Evolutionary conservation across 2,113 vertebrate genomes (phyloP), one percentile per base, ranked within the genome.

Genomic region (Willisornis vidua): DNA sequence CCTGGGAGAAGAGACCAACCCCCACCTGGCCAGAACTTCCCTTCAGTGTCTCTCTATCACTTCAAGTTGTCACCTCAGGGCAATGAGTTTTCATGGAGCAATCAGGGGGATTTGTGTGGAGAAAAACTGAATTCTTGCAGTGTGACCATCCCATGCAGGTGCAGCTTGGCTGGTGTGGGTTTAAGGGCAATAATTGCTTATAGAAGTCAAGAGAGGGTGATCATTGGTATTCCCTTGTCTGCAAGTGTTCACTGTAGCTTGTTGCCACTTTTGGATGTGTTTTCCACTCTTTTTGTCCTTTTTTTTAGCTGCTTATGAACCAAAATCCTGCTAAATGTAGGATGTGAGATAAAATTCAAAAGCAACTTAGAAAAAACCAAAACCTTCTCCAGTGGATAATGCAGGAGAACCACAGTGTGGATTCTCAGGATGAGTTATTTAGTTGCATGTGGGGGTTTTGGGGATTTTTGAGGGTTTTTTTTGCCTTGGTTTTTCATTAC

Each of bases 141-240:
- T 0, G 1, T 41, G 15, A 14, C 25, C 70, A 22, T 61, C 13
- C n/a, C n/a, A 6, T 3, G 0, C 4, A 14, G 26, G 5, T 39
- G 3, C 70, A 16, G 43, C 0, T 1, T 26, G 37, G 15, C 19
- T 49, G 66, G 12, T 20, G 11, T 25, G 10, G 18, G 3, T 12
- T 78, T 29, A 28, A 55, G 41, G 26, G 8, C 37, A 33, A 0
- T 11, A 35, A 41, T 35, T 0, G 0, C 23, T 65, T 14, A 23
- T 0, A 0, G 25, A 77, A 66, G 18, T 26, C 49, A 51, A 51
- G 49, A 51, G 49, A 51, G 24, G 49, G 49, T 51, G 24, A 26
- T 51, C 24, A 51, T 26, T 51, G 25, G 49, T 51, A 5, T 46
- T 51, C 14, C n/a, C 6, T 51, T 37, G 7, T 18, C 46, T 62